These are phyloP conservation scores for Tauraco erythrolophus DNA, from an alignment of 2,113 vertebrate genomes.

Conservation along the genomic window DNA sequence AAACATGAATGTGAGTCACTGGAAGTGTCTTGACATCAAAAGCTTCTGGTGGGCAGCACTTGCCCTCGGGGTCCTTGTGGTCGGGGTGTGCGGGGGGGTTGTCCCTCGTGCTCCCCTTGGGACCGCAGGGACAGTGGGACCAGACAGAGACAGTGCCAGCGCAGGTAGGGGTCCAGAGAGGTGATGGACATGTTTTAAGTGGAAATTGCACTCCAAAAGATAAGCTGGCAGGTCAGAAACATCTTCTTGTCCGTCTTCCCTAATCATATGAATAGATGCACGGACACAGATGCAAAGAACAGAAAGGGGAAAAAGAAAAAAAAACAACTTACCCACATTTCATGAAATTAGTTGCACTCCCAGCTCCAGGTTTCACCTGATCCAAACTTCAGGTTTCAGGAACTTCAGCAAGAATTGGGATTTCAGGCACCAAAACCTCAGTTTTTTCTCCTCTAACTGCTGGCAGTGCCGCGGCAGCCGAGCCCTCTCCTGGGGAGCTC, in stretches of 20 bases:
- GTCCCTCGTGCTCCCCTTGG: neutral
- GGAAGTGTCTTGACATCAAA: neutral
- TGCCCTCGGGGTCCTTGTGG: fast-evolving
- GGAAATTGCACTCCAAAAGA: fast-evolving
- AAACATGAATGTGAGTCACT: fast-evolving
- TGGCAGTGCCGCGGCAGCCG: fast-evolving
- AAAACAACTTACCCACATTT: fast-evolving
- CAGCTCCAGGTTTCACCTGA: neutral
- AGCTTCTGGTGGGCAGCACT: neutral
- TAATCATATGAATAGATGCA: fast-evolving
- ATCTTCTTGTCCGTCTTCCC: fast-evolving
- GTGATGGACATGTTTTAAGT: too few species aligned
- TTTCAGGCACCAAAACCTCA: neutral
- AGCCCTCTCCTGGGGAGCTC: neutral
- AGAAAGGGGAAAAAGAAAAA: too few species aligned
- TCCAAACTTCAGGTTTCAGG: fast-evolving
- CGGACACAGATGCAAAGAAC: neutral
- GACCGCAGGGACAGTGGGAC: neutral
- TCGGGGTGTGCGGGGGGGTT: too few species aligned
- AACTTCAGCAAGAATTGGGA: too few species aligned
- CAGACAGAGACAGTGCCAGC: neutral
- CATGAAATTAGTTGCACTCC: neutral
- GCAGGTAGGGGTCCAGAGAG: too few species aligned
- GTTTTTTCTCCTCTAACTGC: neutral
- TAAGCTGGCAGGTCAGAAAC: neutral